Evolutionary conservation across 2,113 vertebrate species (phyloP).

Genomic region (Sminthopsis crassicaudata): DNA sequence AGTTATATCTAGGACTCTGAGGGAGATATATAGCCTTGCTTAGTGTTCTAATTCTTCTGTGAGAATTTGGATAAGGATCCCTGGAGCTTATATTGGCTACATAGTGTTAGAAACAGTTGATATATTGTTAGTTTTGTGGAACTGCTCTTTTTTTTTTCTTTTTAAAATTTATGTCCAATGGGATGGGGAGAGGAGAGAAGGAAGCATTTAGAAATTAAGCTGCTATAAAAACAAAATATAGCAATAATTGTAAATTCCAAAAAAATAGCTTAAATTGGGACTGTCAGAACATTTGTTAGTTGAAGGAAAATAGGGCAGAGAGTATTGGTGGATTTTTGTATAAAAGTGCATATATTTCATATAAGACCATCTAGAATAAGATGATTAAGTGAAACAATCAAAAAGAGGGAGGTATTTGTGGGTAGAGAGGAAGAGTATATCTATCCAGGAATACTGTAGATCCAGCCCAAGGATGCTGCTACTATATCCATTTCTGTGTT

Average conservation of each 20-base stretch:
- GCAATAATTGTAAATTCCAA: background rate
- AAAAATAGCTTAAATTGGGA: background rate
- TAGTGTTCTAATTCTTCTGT: background rate
- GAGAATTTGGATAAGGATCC: background rate
- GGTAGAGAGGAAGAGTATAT: background rate
- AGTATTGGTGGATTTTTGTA: background rate
- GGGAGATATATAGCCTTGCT: background rate
- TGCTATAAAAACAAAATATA: background rate
- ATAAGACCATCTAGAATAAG: too few relatives aligned
- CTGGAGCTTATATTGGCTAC: background rate
- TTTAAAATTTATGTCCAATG: background rate
- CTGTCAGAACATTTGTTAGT: background rate
- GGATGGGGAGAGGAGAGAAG: background rate
- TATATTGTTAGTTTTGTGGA: background rate
- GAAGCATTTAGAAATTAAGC: background rate
- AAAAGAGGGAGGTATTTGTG: background rate
- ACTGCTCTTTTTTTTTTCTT: background rate
- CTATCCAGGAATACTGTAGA: background rate
- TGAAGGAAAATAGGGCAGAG: background rate
- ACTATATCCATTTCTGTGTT: background rate
- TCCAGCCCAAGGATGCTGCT: background rate
- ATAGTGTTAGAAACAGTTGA: background rate
- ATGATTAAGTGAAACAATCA: too few relatives aligned
- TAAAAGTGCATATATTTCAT: too few relatives aligned
- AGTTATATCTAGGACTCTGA: background rate